A percentile compares a stretch with the other conserved stretches of the same genome.
Conservation (phyloP, 2,113 vertebrate genomes). For the Syngnathoides biaculeatus region DNA sequence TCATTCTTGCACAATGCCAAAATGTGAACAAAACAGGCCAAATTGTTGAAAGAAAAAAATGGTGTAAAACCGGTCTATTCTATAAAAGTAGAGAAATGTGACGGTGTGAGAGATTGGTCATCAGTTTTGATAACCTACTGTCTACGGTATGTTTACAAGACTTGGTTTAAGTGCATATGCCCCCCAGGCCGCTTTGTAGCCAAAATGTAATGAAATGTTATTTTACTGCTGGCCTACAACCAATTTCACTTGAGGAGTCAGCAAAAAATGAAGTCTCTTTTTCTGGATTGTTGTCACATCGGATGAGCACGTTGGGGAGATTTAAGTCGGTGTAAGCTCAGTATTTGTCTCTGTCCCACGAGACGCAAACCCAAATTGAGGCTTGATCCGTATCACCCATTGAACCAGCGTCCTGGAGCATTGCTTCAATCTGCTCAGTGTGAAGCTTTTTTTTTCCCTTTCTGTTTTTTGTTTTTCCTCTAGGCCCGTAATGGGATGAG, state of each 20-base stretch:
- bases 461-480: constrained; percentile 16
- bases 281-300: constrained; percentile 41
- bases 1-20: no score
- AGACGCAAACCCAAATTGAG: constrained; percentile 54
- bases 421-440: constrained; percentile 55
- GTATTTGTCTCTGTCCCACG: constrained; percentile 58
- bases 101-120: no score
- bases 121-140: background rate
- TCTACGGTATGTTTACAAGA: background rate
- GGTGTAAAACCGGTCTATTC: no score
- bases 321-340: constrained; percentile 59
- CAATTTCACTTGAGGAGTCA: constrained; percentile 6
- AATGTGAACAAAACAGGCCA: no score
- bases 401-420: constrained; percentile 5
- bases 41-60: no score
- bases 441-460: constrained; percentile 17
- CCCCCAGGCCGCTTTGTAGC: background rate
- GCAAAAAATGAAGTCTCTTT: constrained; percentile 23
- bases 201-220: constrained; percentile 2
- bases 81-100: no score
- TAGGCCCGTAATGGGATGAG: constrained; percentile 52
- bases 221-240: background rate
- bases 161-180: background rate
- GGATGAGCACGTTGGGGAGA: constrained; percentile 53
- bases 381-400: constrained; percentile 37